Evolutionary conservation across 2,113 vertebrate species (phyloP).

Genomic region (human): GRCh38 chr3:42567501-42568000

Average conservation of each 20-base stretch:
- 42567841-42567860: too few species aligned
- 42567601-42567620: background rate
- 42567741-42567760: background rate
- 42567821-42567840: too few species aligned
- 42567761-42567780: background rate
- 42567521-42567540: background rate
- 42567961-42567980: too few species aligned
- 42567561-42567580: background rate
- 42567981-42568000: too few species aligned
- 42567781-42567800: too few species aligned
- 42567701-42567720: background rate
- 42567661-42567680: background rate
- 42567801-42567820: too few species aligned
- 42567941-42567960: too few species aligned
- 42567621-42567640: background rate
- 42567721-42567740: background rate
- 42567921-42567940: too few species aligned
- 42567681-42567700: background rate
- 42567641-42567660: background rate
- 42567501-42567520: background rate
- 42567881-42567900: too few species aligned
- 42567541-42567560: background rate
- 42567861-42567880: too few species aligned
- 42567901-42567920: too few species aligned
- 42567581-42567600: background rate